These are phyloP conservation scores for Gambusia holbrooki DNA, from an alignment of 2,113 vertebrate genomes.

Conservation along the genomic window DNA sequence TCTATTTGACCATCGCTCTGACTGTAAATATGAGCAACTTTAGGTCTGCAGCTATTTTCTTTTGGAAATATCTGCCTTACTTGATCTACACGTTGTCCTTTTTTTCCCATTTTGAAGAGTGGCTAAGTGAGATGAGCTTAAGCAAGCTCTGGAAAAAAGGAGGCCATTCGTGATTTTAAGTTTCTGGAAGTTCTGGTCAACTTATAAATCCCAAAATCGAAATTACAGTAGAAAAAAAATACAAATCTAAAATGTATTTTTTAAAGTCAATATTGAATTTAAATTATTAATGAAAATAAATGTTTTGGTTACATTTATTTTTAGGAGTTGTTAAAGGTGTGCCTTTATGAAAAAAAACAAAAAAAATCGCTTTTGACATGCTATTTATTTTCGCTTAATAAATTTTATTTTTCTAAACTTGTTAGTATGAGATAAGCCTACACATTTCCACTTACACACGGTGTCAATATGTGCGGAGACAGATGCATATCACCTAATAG, in stretches of 20 bases:
- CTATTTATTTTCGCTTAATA: background rate
- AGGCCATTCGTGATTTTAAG: background rate
- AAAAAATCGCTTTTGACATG: too few relatives aligned
- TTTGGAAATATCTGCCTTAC: background rate
- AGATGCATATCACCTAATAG: background rate
- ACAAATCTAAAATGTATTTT: background rate
- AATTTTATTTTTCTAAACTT: background rate
- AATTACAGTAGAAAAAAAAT: background rate
- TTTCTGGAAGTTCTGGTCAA: background rate
- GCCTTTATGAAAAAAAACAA: background rate
- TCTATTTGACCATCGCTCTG: too few relatives aligned
- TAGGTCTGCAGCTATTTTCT: background rate
- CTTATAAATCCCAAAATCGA: background rate
- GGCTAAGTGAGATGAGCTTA: background rate
- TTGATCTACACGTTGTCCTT: background rate
- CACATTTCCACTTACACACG: background rate
- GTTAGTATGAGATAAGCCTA: background rate
- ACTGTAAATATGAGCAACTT: too few relatives aligned
- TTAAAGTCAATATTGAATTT: background rate
- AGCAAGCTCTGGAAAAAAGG: background rate
- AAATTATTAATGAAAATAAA: background rate
- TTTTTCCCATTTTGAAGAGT: too few relatives aligned
- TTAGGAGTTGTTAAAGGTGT: background rate
- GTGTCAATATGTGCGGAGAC: background rate
- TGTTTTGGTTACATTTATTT: background rate